Percentiles rank a stretch among this genome's conserved stretches.
Evolutionary conservation across 2,797 vertebrate genomes (phyloP).

Genomic region (Synanceia verrucosa): DNA sequence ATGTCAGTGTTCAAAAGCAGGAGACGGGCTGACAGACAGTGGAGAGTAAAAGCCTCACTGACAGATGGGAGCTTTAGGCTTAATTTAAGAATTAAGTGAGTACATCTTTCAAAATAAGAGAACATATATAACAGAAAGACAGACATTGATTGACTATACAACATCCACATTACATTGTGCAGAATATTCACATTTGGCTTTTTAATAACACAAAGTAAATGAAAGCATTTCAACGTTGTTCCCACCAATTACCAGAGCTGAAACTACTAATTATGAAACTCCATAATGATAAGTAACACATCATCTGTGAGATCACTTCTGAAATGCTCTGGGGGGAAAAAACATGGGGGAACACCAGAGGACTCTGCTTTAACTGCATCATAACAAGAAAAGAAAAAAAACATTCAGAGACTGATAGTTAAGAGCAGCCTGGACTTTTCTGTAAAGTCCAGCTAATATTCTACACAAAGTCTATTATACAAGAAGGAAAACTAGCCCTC

Average conservation of each 20-base stretch:
- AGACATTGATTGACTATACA: neutral
- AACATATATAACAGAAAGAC: no score
- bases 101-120: no score
- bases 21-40: slow-evolving; percentile 40
- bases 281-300: slow-evolving; percentile 50
- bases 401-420: slow-evolving; percentile 7
- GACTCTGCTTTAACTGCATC: slow-evolving; percentile 45
- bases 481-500: slow-evolving; percentile 20
- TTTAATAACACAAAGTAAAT: slow-evolving; percentile 18
- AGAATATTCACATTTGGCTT: neutral
- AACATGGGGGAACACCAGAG: slow-evolving; percentile 37
- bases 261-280: slow-evolving; percentile 50
- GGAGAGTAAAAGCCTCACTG: slow-evolving; percentile 34
- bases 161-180: neutral
- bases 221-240: slow-evolving; percentile 40
- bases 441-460: no score
- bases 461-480: no score
- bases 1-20: slow-evolving; percentile 51
- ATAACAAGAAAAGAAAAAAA: slow-evolving; percentile 39
- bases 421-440: slow-evolving; percentile 20
- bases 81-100: no score
- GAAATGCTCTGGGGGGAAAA: slow-evolving; percentile 15
- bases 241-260: slow-evolving; percentile 49
- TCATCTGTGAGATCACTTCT: slow-evolving; percentile 39
- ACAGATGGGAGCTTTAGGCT: slow-evolving; percentile 46